Percentiles rank a stretch among this genome's conserved stretches.
These are phyloP conservation scores for Zhuqinia jingwanae DNA, from an alignment of 2,888 invertebrate species.

Conservation along the genomic window DNA sequence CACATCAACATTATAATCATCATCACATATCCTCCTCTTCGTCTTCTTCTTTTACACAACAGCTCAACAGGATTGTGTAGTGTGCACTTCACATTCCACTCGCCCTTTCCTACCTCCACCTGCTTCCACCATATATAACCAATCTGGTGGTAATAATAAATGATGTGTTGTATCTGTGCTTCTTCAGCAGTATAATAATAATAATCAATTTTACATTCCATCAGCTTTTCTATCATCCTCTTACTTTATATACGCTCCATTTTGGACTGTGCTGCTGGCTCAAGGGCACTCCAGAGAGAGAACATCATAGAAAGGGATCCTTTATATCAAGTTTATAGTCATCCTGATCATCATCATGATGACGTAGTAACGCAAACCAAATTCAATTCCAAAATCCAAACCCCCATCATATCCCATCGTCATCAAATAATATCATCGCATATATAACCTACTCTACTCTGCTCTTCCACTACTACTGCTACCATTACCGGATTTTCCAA, in stretches of 20 bases:
- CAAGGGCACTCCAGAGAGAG: neutral
- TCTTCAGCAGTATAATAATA: too few species aligned
- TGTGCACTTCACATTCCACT: neutral
- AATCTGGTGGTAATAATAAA: too few species aligned
- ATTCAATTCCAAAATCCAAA: neutral
- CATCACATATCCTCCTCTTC: too few species aligned
- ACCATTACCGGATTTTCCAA: neutral
- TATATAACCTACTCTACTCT: neutral
- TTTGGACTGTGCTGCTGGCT: neutral
- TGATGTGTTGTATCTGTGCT: too few species aligned
- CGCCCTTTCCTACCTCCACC: neutral
- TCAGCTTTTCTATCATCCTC: neutral
- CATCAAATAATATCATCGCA: too few species aligned
- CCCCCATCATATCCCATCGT: too few species aligned
- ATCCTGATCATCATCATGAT: too few species aligned
- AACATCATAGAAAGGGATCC: neutral
- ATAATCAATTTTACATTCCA: too few species aligned
- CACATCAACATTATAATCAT: neutral
- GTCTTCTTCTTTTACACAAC: neutral
- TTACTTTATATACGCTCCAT: neutral
- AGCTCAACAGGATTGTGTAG: conserved; percentile 1
- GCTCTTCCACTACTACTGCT: neutral
- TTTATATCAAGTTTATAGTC: neutral
- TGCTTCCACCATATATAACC: neutral
- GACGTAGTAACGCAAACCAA: neutral